Percentiles rank a stretch among this genome's conserved stretches.
Evolutionary conservation across 2,113 vertebrate species (phyloP).

Genomic region (Rafetus swinhoei): DNA sequence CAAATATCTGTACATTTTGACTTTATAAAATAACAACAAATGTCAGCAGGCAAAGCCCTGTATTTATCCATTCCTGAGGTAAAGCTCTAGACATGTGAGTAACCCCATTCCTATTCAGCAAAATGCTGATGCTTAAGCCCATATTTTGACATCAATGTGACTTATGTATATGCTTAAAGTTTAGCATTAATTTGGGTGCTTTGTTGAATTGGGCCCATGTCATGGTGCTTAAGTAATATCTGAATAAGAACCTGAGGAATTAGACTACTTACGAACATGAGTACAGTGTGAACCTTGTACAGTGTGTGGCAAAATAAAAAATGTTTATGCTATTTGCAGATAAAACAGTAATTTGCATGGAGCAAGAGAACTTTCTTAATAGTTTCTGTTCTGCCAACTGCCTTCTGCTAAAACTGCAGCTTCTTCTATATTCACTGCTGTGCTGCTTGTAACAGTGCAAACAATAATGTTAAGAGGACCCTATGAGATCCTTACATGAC

Average conservation of each 20-base stretch:
- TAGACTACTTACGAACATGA: neutral
- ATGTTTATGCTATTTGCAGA: constrained; percentile 1
- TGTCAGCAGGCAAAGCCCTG: neutral
- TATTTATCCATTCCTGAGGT: neutral
- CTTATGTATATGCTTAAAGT: constrained; percentile 16
- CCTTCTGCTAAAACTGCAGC: neutral
- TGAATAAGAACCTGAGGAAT: neutral
- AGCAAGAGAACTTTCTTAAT: constrained; percentile 21
- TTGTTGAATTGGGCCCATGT: neutral
- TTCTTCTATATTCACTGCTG: constrained; percentile 9
- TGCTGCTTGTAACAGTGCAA: neutral
- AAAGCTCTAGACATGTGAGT: neutral
- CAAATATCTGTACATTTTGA: neutral
- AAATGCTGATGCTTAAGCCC: neutral
- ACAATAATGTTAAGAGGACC: constrained; percentile 6
- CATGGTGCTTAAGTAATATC: neutral
- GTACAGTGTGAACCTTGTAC: neutral
- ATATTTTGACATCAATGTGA: neutral
- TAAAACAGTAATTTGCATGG: neutral
- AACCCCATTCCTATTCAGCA: constrained; percentile 10
- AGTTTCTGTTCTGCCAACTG: neutral
- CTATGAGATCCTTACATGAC: neutral
- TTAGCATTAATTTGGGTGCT: neutral
- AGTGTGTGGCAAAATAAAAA: constrained; percentile 45
- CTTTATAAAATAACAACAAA: neutral